Conservation (phyloP, 1,140 invertebrate genomes). For the Calliopsis andreniformis region DNA sequence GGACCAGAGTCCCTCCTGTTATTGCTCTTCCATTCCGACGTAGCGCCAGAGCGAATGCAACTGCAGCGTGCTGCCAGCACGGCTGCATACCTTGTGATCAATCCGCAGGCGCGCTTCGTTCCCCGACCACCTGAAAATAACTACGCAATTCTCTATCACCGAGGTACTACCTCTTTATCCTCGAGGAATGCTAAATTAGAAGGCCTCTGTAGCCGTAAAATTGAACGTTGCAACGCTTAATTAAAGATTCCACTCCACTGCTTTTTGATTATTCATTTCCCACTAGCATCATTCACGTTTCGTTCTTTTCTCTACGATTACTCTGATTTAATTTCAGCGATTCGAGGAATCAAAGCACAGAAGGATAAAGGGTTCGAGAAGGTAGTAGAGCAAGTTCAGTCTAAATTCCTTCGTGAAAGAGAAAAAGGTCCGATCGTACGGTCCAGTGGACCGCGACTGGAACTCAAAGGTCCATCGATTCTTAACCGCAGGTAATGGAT, state of each 20-base stretch:
- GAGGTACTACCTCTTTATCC: neutral
- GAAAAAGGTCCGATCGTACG: neutral
- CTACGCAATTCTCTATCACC: neutral
- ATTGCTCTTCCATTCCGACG: neutral
- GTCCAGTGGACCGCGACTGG: neutral
- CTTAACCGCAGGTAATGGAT: neutral
- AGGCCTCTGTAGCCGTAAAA: neutral
- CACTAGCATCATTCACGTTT: neutral
- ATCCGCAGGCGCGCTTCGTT: conserved; percentile 64
- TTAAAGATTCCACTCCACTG: neutral
- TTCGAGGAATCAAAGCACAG: no score
- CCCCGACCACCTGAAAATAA: neutral
- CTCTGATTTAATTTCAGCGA: no score
- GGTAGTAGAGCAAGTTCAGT: no score
- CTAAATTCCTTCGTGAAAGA: no score
- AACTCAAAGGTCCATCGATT: no score
- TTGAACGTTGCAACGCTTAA: neutral
- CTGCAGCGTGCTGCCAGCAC: conserved; percentile 4
- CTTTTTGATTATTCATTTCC: neutral
- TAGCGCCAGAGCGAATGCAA: neutral
- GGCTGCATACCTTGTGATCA: conserved; percentile 71
- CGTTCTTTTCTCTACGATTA: neutral
- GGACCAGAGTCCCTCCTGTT: neutral
- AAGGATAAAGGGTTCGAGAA: no score
- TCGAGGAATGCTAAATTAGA: conserved; percentile 12